These are phyloP conservation scores for Hylaeus volcanicus DNA, from an alignment of 1,140 invertebrate species.

Conservation along the genomic window DNA sequence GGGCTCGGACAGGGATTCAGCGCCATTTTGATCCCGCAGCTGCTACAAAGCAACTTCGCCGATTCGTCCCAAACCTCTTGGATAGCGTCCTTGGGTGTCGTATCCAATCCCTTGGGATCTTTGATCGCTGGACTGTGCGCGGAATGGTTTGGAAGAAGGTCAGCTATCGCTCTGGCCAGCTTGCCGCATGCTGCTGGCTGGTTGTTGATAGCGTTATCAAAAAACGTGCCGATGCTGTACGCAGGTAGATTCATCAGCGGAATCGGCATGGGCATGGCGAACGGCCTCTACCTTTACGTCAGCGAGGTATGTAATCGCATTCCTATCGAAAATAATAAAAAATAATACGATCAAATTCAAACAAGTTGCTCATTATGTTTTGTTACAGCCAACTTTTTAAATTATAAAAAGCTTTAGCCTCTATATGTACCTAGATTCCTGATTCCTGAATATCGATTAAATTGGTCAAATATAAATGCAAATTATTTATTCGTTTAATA, in stretches of 20 bases:
- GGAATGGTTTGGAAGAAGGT: constrained; percentile 86
- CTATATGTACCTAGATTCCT: too few species aligned
- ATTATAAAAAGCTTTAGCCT: too few species aligned
- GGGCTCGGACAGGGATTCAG: constrained; percentile 89
- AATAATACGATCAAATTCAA: too few species aligned
- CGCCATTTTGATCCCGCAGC: constrained; percentile 86
- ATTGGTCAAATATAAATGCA: too few species aligned
- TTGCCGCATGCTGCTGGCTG: constrained; percentile 89
- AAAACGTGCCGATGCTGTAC: constrained; percentile 83
- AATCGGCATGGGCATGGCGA: constrained; percentile 84
- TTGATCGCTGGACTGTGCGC: constrained; percentile 85
- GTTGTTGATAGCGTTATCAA: constrained; percentile 85
- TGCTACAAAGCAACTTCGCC: constrained; percentile 80
- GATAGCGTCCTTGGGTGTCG: constrained; percentile 87
- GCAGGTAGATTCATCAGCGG: constrained; percentile 87
- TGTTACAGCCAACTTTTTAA: too few species aligned
- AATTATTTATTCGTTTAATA: too few species aligned
- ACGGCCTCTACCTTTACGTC: constrained; percentile 76
- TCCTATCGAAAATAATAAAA: background rate
- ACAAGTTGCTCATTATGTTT: too few species aligned
- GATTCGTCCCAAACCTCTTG: constrained; percentile 85
- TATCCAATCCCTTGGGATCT: constrained; percentile 87
- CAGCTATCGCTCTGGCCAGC: constrained; percentile 86
- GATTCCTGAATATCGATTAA: too few species aligned
- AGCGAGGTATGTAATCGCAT: constrained; percentile 68